These are phyloP conservation scores for Ceriagrion tenellum DNA, from an alignment of 2,888 invertebrate genomes.

Conservation along the genomic window DNA sequence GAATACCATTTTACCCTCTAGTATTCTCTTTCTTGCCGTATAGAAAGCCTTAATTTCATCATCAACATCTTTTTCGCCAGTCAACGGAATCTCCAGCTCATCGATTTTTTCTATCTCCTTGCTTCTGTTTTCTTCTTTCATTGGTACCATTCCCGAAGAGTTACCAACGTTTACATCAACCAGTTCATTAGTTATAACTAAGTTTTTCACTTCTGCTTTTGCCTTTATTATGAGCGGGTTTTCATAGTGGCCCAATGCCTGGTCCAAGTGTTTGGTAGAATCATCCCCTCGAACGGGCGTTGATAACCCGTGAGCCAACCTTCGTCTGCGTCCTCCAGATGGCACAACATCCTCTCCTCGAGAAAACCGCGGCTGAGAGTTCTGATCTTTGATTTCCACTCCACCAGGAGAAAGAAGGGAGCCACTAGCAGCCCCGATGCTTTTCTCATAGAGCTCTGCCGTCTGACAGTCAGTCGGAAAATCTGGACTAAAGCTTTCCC, in stretches of 20 bases:
- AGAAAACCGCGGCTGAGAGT: too few species aligned
- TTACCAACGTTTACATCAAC: too few species aligned
- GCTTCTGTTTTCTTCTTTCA: too few species aligned
- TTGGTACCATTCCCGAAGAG: too few species aligned
- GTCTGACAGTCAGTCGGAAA: not conserved
- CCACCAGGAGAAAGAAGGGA: not conserved
- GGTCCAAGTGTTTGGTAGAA: too few species aligned
- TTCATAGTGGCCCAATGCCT: not conserved
- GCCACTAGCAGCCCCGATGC: not conserved
- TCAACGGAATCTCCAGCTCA: slow-evolving; percentile 75
- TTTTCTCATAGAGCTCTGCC: not conserved
- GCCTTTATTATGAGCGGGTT: not conserved
- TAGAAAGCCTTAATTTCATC: slow-evolving; percentile 79
- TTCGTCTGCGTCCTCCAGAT: not conserved
- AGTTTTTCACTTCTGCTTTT: not conserved
- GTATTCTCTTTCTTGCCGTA: slow-evolving; percentile 75
- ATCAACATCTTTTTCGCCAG: slow-evolving; percentile 79
- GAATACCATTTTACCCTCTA: slow-evolving; percentile 69
- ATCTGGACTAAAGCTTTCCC: too few species aligned
- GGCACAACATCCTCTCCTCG: too few species aligned
- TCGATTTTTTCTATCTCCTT: too few species aligned
- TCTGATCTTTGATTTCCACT: too few species aligned
- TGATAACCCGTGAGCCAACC: not conserved
- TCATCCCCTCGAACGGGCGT: not conserved
- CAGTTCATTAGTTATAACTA: too few species aligned